Percentiles rank a stretch among this genome's conserved stretches.
Conservation (phyloP, 2,797 vertebrate genomes). For the Rousettus madagascariensis region DNA sequence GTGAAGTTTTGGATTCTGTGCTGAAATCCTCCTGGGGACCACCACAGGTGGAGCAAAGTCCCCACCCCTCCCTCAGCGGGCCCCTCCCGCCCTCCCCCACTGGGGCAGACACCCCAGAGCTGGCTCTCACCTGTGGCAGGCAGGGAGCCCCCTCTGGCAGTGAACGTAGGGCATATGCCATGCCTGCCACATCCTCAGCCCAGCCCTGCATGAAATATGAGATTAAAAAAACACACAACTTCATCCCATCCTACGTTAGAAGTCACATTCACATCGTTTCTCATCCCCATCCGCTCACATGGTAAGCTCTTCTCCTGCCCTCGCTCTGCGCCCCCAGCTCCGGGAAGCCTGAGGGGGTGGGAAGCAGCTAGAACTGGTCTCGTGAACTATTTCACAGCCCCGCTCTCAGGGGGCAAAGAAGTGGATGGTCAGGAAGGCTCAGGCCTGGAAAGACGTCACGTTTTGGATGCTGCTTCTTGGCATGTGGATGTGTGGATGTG, state of each 20-base stretch:
- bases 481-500: background rate
- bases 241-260: constrained; percentile 74
- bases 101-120: constrained; percentile 75
- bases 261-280: constrained; percentile 67
- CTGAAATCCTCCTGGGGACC: background rate
- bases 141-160: constrained; percentile 82
- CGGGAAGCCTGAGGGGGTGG: background rate
- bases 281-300: constrained; percentile 17
- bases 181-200: constrained; percentile 83
- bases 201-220: constrained; percentile 82
- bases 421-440: background rate
- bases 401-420: background rate
- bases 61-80: background rate
- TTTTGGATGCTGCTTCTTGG: background rate
- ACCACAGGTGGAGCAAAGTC: background rate
- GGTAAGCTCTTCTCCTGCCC: background rate
- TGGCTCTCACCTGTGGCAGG: constrained; percentile 82
- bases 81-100: constrained; percentile 60
- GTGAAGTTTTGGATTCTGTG: constrained; percentile 13
- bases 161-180: constrained; percentile 81
- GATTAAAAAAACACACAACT: constrained; percentile 79
- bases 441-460: background rate
- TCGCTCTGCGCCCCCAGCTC: background rate
- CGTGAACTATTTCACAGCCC: background rate
- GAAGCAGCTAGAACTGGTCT: background rate